Percentiles rank a stretch among this genome's conserved stretches.
phyloP scores from a whole-genome alignment of 2,113 vertebrate species.

The Centropus bengalensis region DNA sequence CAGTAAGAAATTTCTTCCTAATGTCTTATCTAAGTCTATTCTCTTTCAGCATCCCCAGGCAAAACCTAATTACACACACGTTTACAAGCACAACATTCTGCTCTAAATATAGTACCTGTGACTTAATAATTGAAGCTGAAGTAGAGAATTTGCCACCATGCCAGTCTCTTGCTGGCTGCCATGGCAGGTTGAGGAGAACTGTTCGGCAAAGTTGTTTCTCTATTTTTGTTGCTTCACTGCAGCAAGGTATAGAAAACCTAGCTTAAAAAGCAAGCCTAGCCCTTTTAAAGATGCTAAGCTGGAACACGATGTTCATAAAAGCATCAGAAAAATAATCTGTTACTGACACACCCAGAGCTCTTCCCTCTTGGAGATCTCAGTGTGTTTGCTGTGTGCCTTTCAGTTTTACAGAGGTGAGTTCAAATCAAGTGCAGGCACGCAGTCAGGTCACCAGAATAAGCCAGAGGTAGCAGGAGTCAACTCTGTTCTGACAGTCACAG shows the following conservation, averaged over 20 bases:
- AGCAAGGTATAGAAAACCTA: not conserved
- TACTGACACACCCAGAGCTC: constrained; percentile 1
- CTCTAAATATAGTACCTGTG: not conserved
- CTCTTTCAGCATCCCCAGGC: not conserved
- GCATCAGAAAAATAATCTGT: not conserved
- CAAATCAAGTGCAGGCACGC: constrained; percentile 1
- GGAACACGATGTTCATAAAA: not conserved
- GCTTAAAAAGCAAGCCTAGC: not conserved
- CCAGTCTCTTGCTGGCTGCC: not conserved
- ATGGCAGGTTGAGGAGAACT: not conserved
- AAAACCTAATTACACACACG: not conserved
- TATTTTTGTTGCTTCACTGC: not conserved
- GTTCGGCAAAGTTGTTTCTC: not conserved
- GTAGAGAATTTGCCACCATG: not conserved
- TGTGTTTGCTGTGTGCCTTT: not conserved
- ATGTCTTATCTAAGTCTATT: too few relatives aligned
- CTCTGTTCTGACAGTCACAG: not conserved
- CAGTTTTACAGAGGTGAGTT: not conserved
- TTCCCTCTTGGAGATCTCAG: not conserved
- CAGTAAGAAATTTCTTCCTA: too few relatives aligned
- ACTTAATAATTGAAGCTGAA: not conserved
- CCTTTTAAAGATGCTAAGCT: not conserved
- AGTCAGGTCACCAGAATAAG: not conserved
- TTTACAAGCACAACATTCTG: not conserved
- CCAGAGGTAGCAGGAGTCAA: not conserved